A percentile compares a stretch with the other conserved stretches of the same genome.
phyloP scores from a whole-genome alignment of 2,888 invertebrate genomes.

The Lasioglossum vierecki region DNA sequence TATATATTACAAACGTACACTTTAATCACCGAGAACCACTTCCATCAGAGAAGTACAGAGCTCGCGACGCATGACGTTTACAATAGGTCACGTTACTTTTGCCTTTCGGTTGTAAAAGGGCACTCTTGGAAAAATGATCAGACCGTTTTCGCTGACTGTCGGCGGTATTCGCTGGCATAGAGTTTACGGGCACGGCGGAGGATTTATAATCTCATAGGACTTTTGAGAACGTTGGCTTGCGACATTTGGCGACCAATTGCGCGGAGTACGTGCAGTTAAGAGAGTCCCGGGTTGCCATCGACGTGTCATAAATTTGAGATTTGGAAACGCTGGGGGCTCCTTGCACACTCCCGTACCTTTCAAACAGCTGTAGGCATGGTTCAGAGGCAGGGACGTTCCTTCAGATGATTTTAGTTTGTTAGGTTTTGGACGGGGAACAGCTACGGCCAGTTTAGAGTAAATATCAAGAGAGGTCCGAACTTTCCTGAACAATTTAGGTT shows the following conservation, averaged over 20 bases:
- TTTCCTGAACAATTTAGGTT: not conserved
- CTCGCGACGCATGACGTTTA: not conserved
- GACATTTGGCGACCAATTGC: slow-evolving; percentile 1
- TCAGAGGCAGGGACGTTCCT: not conserved
- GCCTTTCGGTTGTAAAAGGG: not conserved
- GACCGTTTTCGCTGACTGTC: slow-evolving; percentile 4
- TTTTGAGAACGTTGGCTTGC: not conserved
- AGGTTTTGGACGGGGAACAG: not conserved
- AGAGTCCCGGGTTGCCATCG: not conserved
- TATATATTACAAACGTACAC: not conserved
- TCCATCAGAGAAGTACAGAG: not conserved
- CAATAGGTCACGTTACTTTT: not conserved
- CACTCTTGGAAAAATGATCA: not conserved
- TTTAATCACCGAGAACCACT: not conserved
- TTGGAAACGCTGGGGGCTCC: not conserved
- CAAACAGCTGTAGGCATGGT: not conserved
- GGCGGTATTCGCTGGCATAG: not conserved
- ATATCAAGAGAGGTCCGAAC: not conserved
- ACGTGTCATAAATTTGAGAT: slow-evolving; percentile 9
- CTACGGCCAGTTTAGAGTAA: not conserved
- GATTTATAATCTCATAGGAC: slow-evolving; percentile 11
- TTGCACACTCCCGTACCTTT: not conserved
- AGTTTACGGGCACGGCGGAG: not conserved
- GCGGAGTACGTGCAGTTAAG: slow-evolving; percentile 8
- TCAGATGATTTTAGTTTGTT: not conserved